Evolutionary conservation across 1,140 invertebrate species (phyloP).

Genomic region (Rhynchophorus ferrugineus): DNA sequence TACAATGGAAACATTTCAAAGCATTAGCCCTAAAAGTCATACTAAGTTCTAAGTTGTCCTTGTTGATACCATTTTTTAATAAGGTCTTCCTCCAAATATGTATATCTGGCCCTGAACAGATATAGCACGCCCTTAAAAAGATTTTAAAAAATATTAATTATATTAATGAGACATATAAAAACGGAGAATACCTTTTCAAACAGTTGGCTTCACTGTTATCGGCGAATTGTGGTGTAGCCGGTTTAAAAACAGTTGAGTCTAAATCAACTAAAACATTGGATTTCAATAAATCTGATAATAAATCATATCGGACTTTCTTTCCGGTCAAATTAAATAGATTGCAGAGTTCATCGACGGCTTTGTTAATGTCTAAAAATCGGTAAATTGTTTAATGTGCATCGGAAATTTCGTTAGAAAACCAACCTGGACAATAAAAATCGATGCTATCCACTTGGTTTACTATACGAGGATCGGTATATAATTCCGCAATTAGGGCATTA

Average conservation of each 20-base stretch:
- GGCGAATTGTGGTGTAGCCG: no score
- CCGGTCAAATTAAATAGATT: conserved; percentile 25
- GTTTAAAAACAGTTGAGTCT: conserved; percentile 8
- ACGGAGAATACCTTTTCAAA: conserved; percentile 29
- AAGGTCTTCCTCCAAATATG: conserved; percentile 24
- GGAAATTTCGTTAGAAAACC: neutral
- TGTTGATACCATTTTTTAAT: conserved; percentile 16
- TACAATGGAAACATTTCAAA: conserved; percentile 31
- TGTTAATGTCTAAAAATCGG: conserved; percentile 33
- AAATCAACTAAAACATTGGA: conserved; percentile 14
- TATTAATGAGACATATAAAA: no score
- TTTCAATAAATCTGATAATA: conserved; percentile 23
- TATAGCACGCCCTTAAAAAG: conserved; percentile 10
- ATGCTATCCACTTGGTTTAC: conserved; percentile 16
- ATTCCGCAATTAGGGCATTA: conserved; percentile 26
- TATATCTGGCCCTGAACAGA: conserved; percentile 1
- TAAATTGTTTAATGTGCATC: conserved; percentile 3
- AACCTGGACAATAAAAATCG: conserved; percentile 27
- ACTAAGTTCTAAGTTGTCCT: conserved; percentile 11
- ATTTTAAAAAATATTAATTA: no score
- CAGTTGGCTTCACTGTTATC: conserved; percentile 10
- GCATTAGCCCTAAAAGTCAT: conserved; percentile 26
- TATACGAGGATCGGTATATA: conserved; percentile 33
- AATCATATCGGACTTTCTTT: conserved; percentile 13
- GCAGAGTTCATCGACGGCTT: conserved; percentile 29